These are phyloP conservation scores for Eudemis profundana DNA, from an alignment of 2,888 invertebrate species.

Conservation along the genomic window DNA sequence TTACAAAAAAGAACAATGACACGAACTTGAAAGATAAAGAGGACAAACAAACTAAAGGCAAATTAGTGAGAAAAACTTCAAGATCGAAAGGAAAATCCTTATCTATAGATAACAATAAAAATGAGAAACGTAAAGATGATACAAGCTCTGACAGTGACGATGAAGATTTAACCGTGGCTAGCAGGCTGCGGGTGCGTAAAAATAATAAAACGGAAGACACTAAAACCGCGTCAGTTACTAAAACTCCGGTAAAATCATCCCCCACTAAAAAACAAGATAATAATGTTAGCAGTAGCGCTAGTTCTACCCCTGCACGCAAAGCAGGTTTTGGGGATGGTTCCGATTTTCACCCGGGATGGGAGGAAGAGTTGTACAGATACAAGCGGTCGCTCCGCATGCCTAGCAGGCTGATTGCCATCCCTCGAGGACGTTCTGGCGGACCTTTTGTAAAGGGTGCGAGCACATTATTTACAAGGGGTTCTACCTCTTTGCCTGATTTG, in stretches of 20 bases:
- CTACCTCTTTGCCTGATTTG: constrained; percentile 91
- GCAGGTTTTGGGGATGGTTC: constrained; percentile 89
- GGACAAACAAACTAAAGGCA: constrained; percentile 65
- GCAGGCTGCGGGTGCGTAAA: constrained; percentile 78
- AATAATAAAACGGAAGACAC: constrained; percentile 78
- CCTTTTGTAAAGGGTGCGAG: constrained; percentile 69
- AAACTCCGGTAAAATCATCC: constrained; percentile 70
- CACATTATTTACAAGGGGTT: constrained; percentile 85
- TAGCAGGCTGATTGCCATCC: constrained; percentile 91
- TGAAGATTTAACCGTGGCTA: constrained; percentile 71
- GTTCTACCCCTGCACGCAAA: constrained; percentile 77
- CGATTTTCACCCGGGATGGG: constrained; percentile 92
- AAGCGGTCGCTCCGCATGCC: constrained; percentile 94
- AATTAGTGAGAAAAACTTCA: constrained; percentile 60
- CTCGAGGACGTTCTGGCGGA: constrained; percentile 87
- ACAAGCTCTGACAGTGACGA: constrained; percentile 77
- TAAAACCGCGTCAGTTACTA: constrained; percentile 56
- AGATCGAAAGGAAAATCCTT: constrained; percentile 67
- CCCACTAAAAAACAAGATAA: constrained; percentile 70
- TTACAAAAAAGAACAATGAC: constrained; percentile 71
- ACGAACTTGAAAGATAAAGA: constrained; percentile 66
- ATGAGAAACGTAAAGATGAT: constrained; percentile 64
- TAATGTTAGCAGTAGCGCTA: constrained; percentile 61
- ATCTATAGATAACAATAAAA: constrained; percentile 68
- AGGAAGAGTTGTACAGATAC: constrained; percentile 92